Conservation (phyloP, 2,113 vertebrate species). For the human region GRCh38 chr13:26334001-26334500, state of each 20-base stretch:
- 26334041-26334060: background rate
- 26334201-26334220: background rate
- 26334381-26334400: background rate
- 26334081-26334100: background rate
- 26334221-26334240: background rate
- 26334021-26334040: background rate
- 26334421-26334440: background rate
- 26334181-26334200: background rate
- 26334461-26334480: background rate
- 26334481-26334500: background rate
- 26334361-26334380: background rate
- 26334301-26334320: background rate
- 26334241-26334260: background rate
- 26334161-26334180: background rate
- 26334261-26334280: background rate
- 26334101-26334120: background rate
- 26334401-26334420: background rate
- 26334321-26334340: background rate
- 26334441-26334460: slow-evolving; percentile 33
- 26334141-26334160: background rate
- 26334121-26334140: background rate
- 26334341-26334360: background rate
- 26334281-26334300: background rate
- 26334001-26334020: background rate
- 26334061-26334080: background rate